Evolutionary conservation across 2,113 vertebrate species (phyloP).

Genomic region (Leptobrachium leishanense): DNA sequence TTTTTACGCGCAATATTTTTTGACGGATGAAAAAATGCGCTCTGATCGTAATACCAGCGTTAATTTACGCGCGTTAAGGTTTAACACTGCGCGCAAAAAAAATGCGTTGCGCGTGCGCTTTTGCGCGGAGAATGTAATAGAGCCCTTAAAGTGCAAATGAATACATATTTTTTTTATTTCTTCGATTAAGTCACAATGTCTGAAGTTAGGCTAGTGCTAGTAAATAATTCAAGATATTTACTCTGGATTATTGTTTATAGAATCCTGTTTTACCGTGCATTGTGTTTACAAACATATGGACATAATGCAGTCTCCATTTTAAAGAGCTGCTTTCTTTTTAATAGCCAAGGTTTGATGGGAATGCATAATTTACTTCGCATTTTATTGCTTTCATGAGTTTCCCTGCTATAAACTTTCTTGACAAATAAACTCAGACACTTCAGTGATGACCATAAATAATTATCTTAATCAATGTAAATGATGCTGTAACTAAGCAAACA

Average conservation of each 20-base stretch:
- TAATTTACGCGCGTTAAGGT: too few species aligned
- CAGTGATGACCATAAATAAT: slow-evolving; percentile 47
- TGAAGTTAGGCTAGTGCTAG: slow-evolving; percentile 41
- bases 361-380: slow-evolving; percentile 40
- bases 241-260: slow-evolving; percentile 42
- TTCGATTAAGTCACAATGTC: slow-evolving; percentile 16
- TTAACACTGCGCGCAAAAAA: too few species aligned
- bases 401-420: slow-evolving; percentile 38
- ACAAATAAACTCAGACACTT: slow-evolving; percentile 37
- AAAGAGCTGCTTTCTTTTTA: slow-evolving; percentile 45
- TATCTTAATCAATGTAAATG: slow-evolving; percentile 44
- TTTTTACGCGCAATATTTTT: too few species aligned
- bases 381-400: slow-evolving; percentile 43
- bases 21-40: too few species aligned
- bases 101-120: too few species aligned
- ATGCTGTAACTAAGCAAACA: slow-evolving; percentile 22
- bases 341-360: slow-evolving; percentile 40
- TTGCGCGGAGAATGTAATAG: too few species aligned
- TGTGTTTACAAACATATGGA: slow-evolving; percentile 49
- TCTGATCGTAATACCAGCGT: too few species aligned
- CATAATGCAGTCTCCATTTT: slow-evolving; percentile 38
- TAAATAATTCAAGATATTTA: slow-evolving; percentile 50
- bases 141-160: background rate
- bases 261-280: slow-evolving; percentile 45
- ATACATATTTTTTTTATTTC: background rate